These are phyloP conservation scores for Smithornis capensis DNA, from an alignment of 2,113 vertebrate species.

Conservation along the genomic window DNA sequence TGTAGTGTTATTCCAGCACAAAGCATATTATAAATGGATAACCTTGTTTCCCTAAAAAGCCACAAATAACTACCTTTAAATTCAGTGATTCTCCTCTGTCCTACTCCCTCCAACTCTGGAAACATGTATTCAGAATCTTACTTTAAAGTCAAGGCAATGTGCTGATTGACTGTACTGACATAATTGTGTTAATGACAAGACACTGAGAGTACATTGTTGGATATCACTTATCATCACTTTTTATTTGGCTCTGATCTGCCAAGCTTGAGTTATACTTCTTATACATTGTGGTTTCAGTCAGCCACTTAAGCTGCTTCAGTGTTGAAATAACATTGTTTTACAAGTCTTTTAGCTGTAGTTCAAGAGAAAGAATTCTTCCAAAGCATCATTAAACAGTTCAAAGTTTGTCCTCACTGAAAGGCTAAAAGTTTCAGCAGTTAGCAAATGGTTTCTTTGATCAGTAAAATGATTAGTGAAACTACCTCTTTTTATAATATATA, in stretches of 20 bases:
- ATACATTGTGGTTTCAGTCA: constrained; percentile 72
- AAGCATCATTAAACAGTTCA: constrained; percentile 63
- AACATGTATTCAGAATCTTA: constrained; percentile 60
- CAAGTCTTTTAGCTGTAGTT: constrained; percentile 71
- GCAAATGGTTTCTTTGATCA: constrained; percentile 71
- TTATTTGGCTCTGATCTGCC: constrained; percentile 72
- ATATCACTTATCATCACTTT: constrained; percentile 76
- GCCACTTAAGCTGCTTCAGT: constrained; percentile 73
- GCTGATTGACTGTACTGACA: constrained; percentile 79
- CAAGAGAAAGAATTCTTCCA: constrained; percentile 58
- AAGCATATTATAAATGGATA: constrained; percentile 70
- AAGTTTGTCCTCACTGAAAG: constrained; percentile 68
- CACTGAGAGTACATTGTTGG: constrained; percentile 66
- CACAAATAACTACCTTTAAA: constrained; percentile 67
- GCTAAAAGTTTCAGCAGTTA: constrained; percentile 63
- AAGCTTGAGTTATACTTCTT: constrained; percentile 72
- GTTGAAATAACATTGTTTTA: constrained; percentile 71
- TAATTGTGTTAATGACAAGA: constrained; percentile 82
- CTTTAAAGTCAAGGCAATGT: constrained; percentile 76
- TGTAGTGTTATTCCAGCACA: constrained; percentile 59
- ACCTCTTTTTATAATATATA: constrained; percentile 12
- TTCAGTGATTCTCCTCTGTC: constrained; percentile 52
- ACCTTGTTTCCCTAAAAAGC: constrained; percentile 71
- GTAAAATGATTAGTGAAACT: constrained; percentile 60
- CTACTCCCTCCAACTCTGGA: constrained; percentile 62